Percentiles rank a stretch among this genome's conserved stretches.
phyloP scores from a whole-genome alignment of 2,113 vertebrate species.

The Dromas ardeola region DNA sequence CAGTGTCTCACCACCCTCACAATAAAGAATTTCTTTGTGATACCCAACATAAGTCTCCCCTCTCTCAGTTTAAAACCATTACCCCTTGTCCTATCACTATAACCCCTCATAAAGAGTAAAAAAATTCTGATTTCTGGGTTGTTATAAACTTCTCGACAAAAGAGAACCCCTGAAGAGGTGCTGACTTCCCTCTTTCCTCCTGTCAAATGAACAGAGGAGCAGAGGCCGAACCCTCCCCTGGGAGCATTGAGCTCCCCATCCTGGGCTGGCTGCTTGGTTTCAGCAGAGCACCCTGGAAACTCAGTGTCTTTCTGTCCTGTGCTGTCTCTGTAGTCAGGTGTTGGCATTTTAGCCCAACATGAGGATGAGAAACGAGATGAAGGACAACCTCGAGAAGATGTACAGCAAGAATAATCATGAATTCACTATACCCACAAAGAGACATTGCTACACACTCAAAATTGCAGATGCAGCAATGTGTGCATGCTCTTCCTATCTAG shows the following conservation, averaged over 20 bases:
- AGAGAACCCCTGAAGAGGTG: not conserved
- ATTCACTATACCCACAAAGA: not conserved
- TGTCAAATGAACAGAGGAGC: not conserved
- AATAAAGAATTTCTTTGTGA: too few species aligned
- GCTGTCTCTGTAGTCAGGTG: not conserved
- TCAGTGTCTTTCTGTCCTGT: not conserved
- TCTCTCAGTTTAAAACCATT: too few species aligned
- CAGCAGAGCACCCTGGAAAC: not conserved
- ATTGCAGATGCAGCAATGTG: not conserved
- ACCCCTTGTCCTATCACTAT: too few species aligned
- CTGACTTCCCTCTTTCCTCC: not conserved
- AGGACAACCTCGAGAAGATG: not conserved
- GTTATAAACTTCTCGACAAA: not conserved
- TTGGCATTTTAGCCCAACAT: not conserved
- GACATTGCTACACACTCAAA: not conserved
- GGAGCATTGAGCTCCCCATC: fast-evolving
- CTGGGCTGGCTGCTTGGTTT: not conserved
- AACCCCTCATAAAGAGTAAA: not conserved
- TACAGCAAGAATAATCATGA: not conserved
- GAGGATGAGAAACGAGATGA: not conserved
- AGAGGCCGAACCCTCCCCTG: not conserved
- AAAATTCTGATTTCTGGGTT: not conserved
- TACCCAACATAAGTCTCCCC: too few species aligned
- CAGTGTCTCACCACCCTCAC: too few species aligned
- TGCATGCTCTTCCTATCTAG: not conserved